Percentiles rank a stretch among this genome's conserved stretches.
Evolutionary conservation across 2,888 invertebrate genomes (phyloP).

Genomic region (Lasioglossum figueresi): DNA sequence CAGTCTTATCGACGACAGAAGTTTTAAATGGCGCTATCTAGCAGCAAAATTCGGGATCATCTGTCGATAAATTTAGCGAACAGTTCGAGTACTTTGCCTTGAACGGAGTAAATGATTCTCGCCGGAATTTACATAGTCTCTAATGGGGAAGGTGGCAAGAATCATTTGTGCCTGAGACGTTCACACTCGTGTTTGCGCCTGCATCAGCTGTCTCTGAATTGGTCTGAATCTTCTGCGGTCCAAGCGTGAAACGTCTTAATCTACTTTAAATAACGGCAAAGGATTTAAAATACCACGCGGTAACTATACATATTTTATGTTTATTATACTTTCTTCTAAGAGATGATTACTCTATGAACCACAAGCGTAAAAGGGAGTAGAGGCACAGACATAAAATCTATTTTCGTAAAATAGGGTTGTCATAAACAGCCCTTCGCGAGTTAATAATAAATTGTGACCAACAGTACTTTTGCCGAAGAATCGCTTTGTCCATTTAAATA

Average conservation of each 20-base stretch:
- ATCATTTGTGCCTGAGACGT: background rate
- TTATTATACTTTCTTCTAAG: background rate
- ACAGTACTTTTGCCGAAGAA: background rate
- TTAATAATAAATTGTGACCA: background rate
- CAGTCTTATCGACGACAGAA: too few relatives aligned
- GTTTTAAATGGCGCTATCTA: too few relatives aligned
- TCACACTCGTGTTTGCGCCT: background rate
- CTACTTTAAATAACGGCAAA: background rate
- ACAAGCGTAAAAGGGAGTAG: slow-evolving; percentile 31
- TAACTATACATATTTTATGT: background rate
- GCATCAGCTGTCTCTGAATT: slow-evolving; percentile 17
- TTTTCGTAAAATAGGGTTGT: slow-evolving; percentile 58
- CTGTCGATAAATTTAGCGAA: too few relatives aligned
- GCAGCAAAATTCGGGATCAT: background rate
- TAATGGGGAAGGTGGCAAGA: background rate
- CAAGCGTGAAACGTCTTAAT: slow-evolving; percentile 15
- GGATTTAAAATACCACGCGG: background rate
- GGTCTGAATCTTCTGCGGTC: too few relatives aligned
- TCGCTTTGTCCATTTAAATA: slow-evolving; percentile 9
- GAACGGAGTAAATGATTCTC: background rate
- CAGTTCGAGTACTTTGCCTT: background rate
- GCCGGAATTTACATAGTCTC: background rate
- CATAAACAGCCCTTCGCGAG: slow-evolving; percentile 6
- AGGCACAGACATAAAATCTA: slow-evolving; percentile 57
- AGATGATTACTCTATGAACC: background rate